These are phyloP conservation scores for Felis chaus DNA, from an alignment of 2,113 vertebrate genomes.

Conservation along the genomic window DNA sequence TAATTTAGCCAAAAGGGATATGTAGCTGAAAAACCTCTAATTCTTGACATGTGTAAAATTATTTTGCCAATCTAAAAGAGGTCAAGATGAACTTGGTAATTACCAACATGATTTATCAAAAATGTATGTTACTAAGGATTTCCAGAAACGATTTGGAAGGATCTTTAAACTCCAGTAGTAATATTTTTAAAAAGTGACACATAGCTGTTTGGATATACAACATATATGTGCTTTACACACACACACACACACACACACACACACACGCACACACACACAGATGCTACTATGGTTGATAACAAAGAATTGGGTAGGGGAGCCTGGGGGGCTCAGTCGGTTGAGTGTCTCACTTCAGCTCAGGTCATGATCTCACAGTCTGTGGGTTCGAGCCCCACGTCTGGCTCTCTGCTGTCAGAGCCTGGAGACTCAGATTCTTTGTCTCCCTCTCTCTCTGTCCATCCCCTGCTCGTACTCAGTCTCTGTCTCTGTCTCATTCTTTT, in stretches of 20 bases:
- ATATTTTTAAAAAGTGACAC: background rate
- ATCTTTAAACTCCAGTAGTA: background rate
- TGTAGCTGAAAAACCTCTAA: background rate
- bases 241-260: background rate
- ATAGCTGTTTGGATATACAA: background rate
- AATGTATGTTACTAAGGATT: background rate
- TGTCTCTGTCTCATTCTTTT: too few species aligned
- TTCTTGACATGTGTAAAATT: constrained; percentile 11
- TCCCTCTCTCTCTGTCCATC: too few species aligned
- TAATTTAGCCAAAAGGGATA: constrained; percentile 38
- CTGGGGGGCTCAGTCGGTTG: too few species aligned
- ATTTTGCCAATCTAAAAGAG: background rate
- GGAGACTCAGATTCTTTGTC: too few species aligned
- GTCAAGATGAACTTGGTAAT: background rate
- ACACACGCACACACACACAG: background rate
- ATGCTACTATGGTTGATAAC: background rate
- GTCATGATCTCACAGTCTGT: too few species aligned
- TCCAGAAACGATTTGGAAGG: background rate
- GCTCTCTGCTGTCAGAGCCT: too few species aligned
- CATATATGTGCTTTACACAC: background rate
- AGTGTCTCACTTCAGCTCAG: too few species aligned
- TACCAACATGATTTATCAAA: background rate
- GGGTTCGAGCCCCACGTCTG: too few species aligned
- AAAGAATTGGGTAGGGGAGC: background rate
- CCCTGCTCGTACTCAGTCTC: too few species aligned